Evolutionary conservation across 2,113 vertebrate species (phyloP).

Genomic region (Phainopepla nitens): DNA sequence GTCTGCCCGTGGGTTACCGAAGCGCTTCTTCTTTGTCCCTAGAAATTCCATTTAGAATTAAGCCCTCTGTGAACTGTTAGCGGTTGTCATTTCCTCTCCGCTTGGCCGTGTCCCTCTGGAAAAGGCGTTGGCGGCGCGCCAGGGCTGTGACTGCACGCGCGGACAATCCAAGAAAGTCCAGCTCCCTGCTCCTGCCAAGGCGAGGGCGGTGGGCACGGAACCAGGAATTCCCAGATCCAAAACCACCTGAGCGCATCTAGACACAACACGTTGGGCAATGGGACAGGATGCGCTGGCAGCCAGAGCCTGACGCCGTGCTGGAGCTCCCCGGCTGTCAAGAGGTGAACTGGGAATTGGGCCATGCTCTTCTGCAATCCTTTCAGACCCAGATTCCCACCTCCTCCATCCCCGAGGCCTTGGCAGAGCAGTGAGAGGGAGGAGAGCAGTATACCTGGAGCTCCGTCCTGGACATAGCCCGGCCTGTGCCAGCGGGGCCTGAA

Average conservation of each 20-base stretch:
- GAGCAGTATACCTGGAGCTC: neutral
- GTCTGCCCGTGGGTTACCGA: neutral
- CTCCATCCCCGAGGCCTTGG: neutral
- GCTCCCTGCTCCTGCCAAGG: constrained; percentile 19
- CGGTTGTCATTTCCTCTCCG: constrained; percentile 49
- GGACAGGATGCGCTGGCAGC: neutral
- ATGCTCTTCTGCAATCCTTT: neutral
- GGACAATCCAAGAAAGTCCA: constrained; percentile 29
- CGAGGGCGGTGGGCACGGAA: neutral
- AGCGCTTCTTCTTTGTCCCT: constrained; percentile 44
- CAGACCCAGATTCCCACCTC: neutral
- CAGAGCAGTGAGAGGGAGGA: neutral
- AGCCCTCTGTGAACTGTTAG: constrained; percentile 7
- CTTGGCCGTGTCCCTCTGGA: constrained; percentile 49
- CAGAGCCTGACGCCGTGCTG: constrained; percentile 21
- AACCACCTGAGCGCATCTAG: constrained; percentile 52
- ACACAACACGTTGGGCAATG: constrained; percentile 24
- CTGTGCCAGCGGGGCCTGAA: neutral
- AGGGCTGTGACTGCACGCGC: neutral
- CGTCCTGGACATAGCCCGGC: rapidly evolving
- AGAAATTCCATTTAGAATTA: constrained; percentile 54
- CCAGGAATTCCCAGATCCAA: constrained; percentile 13
- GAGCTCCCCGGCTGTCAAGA: constrained; percentile 70
- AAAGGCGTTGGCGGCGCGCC: neutral
- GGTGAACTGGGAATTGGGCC: constrained; percentile 38